A percentile compares a stretch with the other conserved stretches of the same genome.
phyloP scores from a whole-genome alignment of 2,797 vertebrate species.

The Somateria mollissima region DNA sequence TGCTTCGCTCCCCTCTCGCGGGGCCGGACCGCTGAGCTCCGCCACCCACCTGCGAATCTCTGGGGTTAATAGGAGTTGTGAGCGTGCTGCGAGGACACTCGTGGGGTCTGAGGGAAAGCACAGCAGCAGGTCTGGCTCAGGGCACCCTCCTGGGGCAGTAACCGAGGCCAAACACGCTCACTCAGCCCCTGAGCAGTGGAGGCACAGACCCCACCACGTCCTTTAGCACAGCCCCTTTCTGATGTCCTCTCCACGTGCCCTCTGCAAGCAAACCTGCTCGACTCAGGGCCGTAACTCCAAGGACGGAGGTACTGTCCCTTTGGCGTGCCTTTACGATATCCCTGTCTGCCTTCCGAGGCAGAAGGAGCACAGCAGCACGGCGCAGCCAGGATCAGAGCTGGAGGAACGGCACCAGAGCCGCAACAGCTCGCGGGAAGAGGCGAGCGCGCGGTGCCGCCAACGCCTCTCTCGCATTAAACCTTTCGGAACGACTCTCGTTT shows the following conservation, averaged over 20 bases:
- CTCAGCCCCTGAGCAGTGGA: fast-evolving
- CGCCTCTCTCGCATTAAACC: slow-evolving; percentile 57
- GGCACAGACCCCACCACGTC: neutral
- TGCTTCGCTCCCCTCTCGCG: neutral
- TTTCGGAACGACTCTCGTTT: slow-evolving; percentile 70
- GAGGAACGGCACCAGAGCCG: slow-evolving; percentile 2
- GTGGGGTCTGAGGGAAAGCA: neutral
- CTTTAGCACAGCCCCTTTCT: neutral
- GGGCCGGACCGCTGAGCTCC: neutral
- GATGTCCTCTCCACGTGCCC: neutral
- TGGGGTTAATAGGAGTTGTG: neutral
- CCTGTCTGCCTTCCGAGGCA: slow-evolving; percentile 46
- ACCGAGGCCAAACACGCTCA: neutral
- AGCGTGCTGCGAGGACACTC: fast-evolving
- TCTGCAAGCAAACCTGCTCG: neutral
- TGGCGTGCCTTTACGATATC: neutral
- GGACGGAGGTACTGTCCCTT: neutral
- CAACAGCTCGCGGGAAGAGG: slow-evolving; percentile 28
- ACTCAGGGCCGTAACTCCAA: neutral
- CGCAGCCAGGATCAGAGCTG: neutral
- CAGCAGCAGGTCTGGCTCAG: fast-evolving
- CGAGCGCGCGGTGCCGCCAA: neutral
- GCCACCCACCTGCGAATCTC: neutral
- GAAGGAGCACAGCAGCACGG: slow-evolving; percentile 19
- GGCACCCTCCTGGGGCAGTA: neutral